Evolutionary conservation across 2,797 vertebrate genomes (phyloP).

Genomic region (Notoglanidium macrostoma): DNA sequence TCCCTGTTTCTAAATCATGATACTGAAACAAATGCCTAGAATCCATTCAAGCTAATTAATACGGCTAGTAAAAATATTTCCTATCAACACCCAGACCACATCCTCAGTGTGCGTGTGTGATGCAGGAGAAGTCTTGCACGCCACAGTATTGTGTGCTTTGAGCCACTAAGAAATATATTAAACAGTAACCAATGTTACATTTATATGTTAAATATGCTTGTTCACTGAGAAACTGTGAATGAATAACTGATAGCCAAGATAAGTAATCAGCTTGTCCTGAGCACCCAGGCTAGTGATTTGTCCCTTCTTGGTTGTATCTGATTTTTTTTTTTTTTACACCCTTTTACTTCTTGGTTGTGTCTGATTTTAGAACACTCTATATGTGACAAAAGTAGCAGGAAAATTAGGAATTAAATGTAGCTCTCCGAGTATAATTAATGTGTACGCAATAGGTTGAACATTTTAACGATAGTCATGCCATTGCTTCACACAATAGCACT

Average conservation of each 20-base stretch:
- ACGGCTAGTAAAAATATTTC: not conserved
- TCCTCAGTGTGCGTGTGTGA: not conserved
- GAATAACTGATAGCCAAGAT: too few relatives aligned
- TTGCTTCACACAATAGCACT: constrained; percentile 10
- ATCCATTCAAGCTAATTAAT: not conserved
- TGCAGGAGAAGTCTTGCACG: not conserved
- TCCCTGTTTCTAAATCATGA: not conserved
- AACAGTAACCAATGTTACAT: too few relatives aligned
- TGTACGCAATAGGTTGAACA: not conserved
- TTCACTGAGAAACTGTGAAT: not conserved
- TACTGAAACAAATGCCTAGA: not conserved
- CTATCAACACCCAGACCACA: not conserved
- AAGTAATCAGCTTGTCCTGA: not conserved
- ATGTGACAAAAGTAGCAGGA: not conserved
- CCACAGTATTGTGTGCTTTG: not conserved
- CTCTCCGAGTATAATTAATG: not conserved
- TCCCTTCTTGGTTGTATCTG: not conserved
- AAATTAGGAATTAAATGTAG: not conserved
- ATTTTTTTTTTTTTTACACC: not conserved
- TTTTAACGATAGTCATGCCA: not conserved
- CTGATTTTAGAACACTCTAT: not conserved
- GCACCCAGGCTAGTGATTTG: not conserved
- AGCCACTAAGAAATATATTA: not conserved
- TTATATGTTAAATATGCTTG: not conserved
- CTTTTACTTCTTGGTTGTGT: not conserved